Base-by-base conservation (phyloP, 37 sponge, comb jelly and placozoan genomes). In the Petrosia ficiformis region DNA sequence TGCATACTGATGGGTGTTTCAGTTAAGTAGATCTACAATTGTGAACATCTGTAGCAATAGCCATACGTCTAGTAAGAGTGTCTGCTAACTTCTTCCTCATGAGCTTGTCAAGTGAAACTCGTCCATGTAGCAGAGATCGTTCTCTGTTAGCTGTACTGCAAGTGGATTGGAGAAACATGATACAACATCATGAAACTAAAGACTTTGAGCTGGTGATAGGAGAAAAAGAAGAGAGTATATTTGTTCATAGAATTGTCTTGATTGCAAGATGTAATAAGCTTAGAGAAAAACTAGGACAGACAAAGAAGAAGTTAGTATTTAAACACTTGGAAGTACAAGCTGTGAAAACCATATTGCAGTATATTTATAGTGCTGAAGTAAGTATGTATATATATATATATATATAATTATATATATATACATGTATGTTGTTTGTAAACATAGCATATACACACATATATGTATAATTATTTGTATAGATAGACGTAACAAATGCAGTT, bases 351-450 rank as follows among this genome's bases (percentile, higher is more conserved):
- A 86, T 85, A 3, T 58, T 84, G 21, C 52, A 60, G 21, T 93
- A 83, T 65, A 70, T 93, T 4, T 93, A 93, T 86, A 93, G 86
- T 39, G 89, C 86, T 41, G 75, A 85, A 85, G 94, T 93, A 56
- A 57, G 84, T 26, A 10, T 40, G n/a, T n/a, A 72, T 33, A 24
- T 4, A 21, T 48, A 65, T 19, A 14, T 10, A 24, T 37, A 10
- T 58, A 56, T 4, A 4, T 8, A 65, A 65, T 68, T n/a, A 65
- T 19, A 71, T 32, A 26, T 80, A 58, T 80, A 60, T 71, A 28
- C 56, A 70, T 39, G 79, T 77, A 30, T 70, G 57, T 77, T 25
- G 57, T 48, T 14, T 14, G n/a, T 68, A 19, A n/a, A n/a, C n/a
- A n/a, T n/a, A n/a, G n/a, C n/a, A n/a, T n/a, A n/a, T n/a, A n/a